phyloP scores from a whole-genome alignment of 2,888 invertebrate genomes.

The Thumatha senex region DNA sequence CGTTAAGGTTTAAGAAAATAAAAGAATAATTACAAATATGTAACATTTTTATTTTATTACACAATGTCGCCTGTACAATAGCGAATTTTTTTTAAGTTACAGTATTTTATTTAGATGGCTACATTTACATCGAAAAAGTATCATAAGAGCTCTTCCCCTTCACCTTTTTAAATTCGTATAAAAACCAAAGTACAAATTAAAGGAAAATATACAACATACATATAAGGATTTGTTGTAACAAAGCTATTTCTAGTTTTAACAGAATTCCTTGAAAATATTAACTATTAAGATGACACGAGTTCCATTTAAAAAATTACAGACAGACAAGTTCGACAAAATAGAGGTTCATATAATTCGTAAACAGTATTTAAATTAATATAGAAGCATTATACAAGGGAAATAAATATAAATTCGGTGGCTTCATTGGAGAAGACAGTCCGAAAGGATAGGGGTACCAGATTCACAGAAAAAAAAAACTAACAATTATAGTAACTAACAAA shows the following conservation, averaged over 20 bases:
- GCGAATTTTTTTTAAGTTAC: conserved; percentile 60
- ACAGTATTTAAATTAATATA: too few species aligned
- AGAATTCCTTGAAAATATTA: not conserved
- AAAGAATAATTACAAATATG: conserved; percentile 58
- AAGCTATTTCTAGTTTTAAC: not conserved
- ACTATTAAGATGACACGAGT: too few species aligned
- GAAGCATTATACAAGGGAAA: too few species aligned
- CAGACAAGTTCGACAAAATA: not conserved
- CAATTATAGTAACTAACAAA: too few species aligned
- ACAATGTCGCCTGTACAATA: conserved; percentile 64
- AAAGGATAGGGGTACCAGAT: too few species aligned
- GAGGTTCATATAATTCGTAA: too few species aligned
- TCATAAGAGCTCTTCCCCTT: conserved; percentile 57
- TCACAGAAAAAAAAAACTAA: too few species aligned
- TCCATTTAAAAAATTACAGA: not conserved
- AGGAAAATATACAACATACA: not conserved
- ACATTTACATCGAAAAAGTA: conserved; percentile 46
- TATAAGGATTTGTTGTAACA: not conserved
- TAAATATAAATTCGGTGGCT: too few species aligned
- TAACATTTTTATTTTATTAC: conserved; percentile 76
- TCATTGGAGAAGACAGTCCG: too few species aligned
- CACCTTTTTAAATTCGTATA: conserved; percentile 39
- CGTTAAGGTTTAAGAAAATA: conserved; percentile 11
- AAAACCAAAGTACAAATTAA: conserved; percentile 12
- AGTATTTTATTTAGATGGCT: conserved; percentile 47